Base-by-base conservation (phyloP, 1,140 invertebrate species). In the Berghia stephanieae region DNA sequence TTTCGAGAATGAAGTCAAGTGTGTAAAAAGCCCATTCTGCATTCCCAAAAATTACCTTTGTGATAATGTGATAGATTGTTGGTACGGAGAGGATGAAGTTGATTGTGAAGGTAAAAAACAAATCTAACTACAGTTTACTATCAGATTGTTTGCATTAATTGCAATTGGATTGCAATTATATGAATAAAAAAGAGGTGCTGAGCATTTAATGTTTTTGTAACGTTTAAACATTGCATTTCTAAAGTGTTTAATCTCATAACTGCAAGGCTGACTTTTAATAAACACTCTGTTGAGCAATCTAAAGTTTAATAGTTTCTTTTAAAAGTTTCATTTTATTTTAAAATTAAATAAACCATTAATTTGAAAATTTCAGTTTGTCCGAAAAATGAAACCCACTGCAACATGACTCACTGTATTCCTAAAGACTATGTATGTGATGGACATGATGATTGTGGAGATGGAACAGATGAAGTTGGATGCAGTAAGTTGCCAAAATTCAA, bases 391-490 rank as follows among this genome's bases (percentile, higher is more conserved):
- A 76, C 77, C 24, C 67, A 71, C 36, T 86, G 85, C 79, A 80
- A 78, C 49, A 75, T 78, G 46, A 80, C 82, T 10, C 79, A 80
- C 34, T 86, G 84, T 36, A 71, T 84, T 16, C 77, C 75, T 13
- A 79, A 80, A 46, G 76, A 81, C 18, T 40, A 67, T 18, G 66
- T 67, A 1, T 85, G 84, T 77, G 84, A 85, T 71, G 80, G 82
- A 21, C 78, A 81, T 55, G 80, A 82, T 74, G 83, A 85, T 72
- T 85, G 84, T 72, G 80, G 79, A 31, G 83, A 86, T 77, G 81
- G 81, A 0, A 79, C 79, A 21, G 84, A 86, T 52, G 84, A 86
- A 74, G 55, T 79, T 21, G 79, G 75, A 24, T 85, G 84, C 72
- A 80, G 82, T 83, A 78, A 75, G 83, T 84, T n/a, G n/a, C n/a